Evolutionary conservation across 2,888 invertebrate genomes (phyloP).

Genomic region (Drosophila histrio): DNA sequence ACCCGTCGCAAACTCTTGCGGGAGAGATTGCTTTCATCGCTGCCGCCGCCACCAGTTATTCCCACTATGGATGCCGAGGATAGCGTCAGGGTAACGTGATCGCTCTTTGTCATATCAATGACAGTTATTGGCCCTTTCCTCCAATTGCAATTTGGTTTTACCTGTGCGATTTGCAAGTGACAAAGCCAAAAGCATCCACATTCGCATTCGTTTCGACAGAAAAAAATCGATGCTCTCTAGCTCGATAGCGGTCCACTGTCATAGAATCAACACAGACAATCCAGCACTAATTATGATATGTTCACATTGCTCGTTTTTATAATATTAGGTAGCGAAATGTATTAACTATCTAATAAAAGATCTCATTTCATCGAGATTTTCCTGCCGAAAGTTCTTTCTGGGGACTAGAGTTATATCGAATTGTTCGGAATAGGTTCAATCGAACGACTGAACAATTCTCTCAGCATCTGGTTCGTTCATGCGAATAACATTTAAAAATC

Average conservation of each 20-base stretch:
- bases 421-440: background rate
- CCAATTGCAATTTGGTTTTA: background rate
- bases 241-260: slow-evolving; percentile 8
- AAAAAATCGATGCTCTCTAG: slow-evolving; percentile 47
- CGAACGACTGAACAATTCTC: background rate
- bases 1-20: slow-evolving; percentile 83
- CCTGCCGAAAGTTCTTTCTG: slow-evolving; percentile 24
- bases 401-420: slow-evolving; percentile 1
- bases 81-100: slow-evolving; percentile 81
- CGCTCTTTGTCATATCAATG: slow-evolving; percentile 72
- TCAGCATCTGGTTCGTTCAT: background rate
- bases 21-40: slow-evolving; percentile 58
- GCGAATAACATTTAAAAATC: background rate
- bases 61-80: slow-evolving; percentile 58
- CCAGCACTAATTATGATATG: slow-evolving; percentile 7
- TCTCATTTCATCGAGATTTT: slow-evolving; percentile 18
- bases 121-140: background rate
- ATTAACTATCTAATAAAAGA: slow-evolving; percentile 1
- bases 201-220: slow-evolving; percentile 12
- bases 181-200: slow-evolving; percentile 19
- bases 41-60: slow-evolving; percentile 43
- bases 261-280: slow-evolving; percentile 21
- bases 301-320: slow-evolving; percentile 37
- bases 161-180: background rate
- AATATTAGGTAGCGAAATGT: slow-evolving; percentile 6